phyloP scores from a whole-genome alignment of 2,113 vertebrate genomes.

The mouse (Mus musculus) region DNA sequence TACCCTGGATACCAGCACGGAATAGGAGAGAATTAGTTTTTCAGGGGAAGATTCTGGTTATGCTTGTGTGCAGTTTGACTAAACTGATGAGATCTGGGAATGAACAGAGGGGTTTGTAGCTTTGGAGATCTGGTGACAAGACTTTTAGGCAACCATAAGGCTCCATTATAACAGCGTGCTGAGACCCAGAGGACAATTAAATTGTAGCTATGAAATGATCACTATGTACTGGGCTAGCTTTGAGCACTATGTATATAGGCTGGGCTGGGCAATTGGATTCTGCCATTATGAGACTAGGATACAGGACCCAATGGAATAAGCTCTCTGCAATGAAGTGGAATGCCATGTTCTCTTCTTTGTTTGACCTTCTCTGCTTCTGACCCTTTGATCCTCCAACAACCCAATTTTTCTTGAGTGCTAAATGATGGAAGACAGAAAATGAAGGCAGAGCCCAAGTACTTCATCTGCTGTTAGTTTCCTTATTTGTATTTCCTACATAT shows the following conservation, averaged over 20 bases:
- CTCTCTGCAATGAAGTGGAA: neutral
- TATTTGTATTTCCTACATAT: constrained; percentile 87
- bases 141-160: neutral
- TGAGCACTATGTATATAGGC: neutral
- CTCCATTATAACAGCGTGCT: neutral
- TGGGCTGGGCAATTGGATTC: neutral
- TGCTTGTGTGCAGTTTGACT: neutral
- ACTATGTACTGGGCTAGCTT: neutral
- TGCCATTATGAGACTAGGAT: neutral
- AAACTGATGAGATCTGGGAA: neutral
- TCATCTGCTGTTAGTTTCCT: constrained; percentile 84
- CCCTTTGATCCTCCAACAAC: neutral
- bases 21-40: neutral
- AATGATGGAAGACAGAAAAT: constrained; percentile 76
- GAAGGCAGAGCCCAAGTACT: constrained; percentile 77
- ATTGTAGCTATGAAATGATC: neutral
- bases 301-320: too few relatives aligned
- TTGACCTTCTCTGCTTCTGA: neutral
- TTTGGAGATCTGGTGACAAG: neutral
- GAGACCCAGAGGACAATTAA: neutral
- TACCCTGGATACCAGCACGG: neutral
- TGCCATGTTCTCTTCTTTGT: neutral
- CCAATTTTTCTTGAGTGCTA: constrained; percentile 60
- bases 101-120: neutral
- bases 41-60: neutral